Percentiles rank a stretch among this genome's conserved stretches.
Evolutionary conservation across 2,113 vertebrate species (phyloP).

Genomic region (Rhadina sibilatrix): DNA sequence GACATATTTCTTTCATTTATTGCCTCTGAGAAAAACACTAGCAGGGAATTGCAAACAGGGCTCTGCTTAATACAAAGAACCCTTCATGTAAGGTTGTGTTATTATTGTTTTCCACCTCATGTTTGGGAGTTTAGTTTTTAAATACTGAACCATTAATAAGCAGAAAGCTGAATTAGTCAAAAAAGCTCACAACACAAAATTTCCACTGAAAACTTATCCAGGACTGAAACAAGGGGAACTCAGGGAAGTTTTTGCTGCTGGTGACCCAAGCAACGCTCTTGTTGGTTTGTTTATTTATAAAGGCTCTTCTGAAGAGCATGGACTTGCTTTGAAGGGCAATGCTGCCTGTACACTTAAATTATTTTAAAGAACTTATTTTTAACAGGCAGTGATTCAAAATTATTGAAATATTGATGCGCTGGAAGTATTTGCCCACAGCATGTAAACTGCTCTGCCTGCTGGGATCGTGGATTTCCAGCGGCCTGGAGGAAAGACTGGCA

Average conservation of each 20-base stretch:
- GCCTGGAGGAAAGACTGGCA: not conserved
- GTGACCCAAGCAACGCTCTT: not conserved
- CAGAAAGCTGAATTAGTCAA: conserved; percentile 33
- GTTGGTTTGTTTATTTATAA: not conserved
- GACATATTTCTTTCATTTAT: conserved; percentile 77
- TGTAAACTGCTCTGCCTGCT: fast-evolving
- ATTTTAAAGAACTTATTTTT: not conserved
- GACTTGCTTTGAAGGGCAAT: not conserved
- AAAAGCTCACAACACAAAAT: not conserved
- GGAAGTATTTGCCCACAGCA: not conserved
- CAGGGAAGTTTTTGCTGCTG: not conserved
- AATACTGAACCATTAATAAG: conserved; percentile 45
- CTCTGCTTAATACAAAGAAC: conserved; percentile 45
- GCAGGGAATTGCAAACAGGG: conserved; percentile 41
- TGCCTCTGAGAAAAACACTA: conserved; percentile 70
- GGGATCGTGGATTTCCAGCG: not conserved
- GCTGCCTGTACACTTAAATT: not conserved
- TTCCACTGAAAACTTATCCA: not conserved
- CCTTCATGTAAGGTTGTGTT: not conserved
- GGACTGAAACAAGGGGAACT: not conserved
- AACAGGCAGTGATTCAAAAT: not conserved
- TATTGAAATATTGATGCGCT: not conserved
- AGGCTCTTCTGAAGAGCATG: not conserved
- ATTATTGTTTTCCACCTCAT: conserved; percentile 8
- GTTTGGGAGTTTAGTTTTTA: conserved; percentile 37